A percentile compares a stretch with the other conserved stretches of the same genome.
phyloP scores from a whole-genome alignment of 2,797 vertebrate genomes.

The Podargus strigoides region DNA sequence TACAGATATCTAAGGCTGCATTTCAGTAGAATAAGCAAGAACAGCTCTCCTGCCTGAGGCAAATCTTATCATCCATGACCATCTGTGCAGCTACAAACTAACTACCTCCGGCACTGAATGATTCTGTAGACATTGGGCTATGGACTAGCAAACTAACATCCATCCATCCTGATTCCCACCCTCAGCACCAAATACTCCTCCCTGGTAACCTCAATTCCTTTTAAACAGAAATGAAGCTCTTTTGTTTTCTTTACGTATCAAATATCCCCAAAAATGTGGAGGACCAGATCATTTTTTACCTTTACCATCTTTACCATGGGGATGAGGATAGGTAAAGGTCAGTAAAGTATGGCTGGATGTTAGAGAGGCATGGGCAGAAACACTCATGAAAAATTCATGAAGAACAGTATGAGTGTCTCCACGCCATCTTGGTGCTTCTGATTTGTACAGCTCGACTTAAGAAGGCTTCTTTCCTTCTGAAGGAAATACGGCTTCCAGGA shows the following conservation, averaged over 20 bases:
- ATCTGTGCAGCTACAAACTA: slow-evolving; percentile 50
- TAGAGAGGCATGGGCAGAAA: slow-evolving; percentile 46
- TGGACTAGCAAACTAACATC: not conserved
- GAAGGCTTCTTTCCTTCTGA: slow-evolving; percentile 16
- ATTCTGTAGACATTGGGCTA: not conserved
- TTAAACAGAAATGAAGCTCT: not conserved
- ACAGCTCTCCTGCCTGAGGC: slow-evolving; percentile 44
- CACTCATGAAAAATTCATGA: slow-evolving; percentile 69
- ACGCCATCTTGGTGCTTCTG: slow-evolving; percentile 16
- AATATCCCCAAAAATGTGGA: not conserved
- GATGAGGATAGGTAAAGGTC: not conserved
- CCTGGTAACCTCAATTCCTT: not conserved
- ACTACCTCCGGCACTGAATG: slow-evolving; percentile 28
- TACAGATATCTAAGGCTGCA: slow-evolving; percentile 30
- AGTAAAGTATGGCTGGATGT: not conserved
- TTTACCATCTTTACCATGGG: not conserved
- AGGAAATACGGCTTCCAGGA: slow-evolving; percentile 56
- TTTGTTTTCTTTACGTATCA: not conserved
- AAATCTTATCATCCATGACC: slow-evolving; percentile 51
- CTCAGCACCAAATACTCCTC: not conserved
- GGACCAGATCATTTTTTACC: not conserved
- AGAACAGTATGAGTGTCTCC: slow-evolving; percentile 47
- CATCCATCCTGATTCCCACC: not conserved
- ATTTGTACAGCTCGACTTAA: not conserved
- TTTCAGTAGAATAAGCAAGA: slow-evolving; percentile 51